Conservation (phyloP, 64 coral and sea anemone genomes). For the Stichodactyla helianthus region DNA sequence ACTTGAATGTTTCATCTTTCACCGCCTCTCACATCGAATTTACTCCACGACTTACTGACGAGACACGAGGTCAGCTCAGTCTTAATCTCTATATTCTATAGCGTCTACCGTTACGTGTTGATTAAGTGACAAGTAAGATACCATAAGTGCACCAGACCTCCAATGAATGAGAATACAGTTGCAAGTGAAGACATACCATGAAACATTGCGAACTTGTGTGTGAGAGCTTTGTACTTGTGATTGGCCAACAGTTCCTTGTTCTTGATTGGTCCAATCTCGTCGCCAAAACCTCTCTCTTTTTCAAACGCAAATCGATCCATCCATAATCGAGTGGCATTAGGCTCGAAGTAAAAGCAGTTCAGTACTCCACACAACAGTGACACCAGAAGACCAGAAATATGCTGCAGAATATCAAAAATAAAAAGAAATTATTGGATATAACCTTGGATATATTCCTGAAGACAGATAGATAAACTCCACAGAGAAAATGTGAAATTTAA, state of each 20-base stretch:
- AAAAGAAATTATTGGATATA: background rate
- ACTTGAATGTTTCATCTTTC: background rate
- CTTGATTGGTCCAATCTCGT: constrained; percentile 75
- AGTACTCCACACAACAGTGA: constrained; percentile 47
- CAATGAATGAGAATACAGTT: constrained; percentile 56
- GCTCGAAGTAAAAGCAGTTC: constrained; percentile 63
- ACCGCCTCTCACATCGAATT: background rate
- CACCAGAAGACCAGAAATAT: constrained; percentile 48
- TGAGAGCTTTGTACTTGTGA: constrained; percentile 60
- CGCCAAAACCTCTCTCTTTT: constrained; percentile 59
- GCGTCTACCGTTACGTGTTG: background rate
- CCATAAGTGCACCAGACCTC: constrained; percentile 70
- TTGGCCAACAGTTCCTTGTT: constrained; percentile 49
- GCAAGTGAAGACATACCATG: constrained; percentile 78
- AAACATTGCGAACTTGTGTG: constrained; percentile 55
- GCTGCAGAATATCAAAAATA: background rate
- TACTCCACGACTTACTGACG: no score
- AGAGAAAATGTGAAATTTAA: no score
- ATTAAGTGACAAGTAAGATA: constrained; percentile 48
- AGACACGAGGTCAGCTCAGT: background rate
- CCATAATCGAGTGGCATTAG: constrained; percentile 56
- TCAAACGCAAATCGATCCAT: constrained; percentile 66
- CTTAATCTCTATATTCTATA: background rate
- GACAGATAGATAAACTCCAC: no score
- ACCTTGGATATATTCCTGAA: no score